Base-by-base conservation (phyloP, 2,113 vertebrate species). In the Synchiropus splendidus region DNA sequence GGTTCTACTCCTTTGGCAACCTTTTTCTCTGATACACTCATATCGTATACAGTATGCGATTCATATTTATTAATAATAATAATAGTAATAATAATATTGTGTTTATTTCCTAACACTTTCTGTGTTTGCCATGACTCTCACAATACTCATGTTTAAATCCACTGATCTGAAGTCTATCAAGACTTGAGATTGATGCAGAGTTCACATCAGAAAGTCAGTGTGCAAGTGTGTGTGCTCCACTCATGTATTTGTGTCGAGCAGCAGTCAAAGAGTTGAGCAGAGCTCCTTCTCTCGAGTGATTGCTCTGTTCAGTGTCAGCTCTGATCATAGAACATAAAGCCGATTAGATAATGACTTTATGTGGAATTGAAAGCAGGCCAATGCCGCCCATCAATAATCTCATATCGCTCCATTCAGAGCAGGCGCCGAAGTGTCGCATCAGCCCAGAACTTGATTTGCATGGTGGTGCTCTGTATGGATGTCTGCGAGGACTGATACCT, bases 171-270 rank as follows among this genome's bases (percentile, higher is more conserved):
- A 8, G 51, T 21, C 51, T 31, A 64, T 70, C 65, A 67, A 31
- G 31, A 34, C 21, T 68, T 51, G 70, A 64, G 43, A 64, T 75
- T 77, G 75, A 67, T 67, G 35, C 38, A 68, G 31, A 15, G 13
- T 45, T 16, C 51, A 59, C 61, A 41, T 39, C 31, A 40, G 38
- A 40, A 50, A 12, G 34, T 16, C 47, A 42, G 59, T 41, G 56
- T 54, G 54, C 53, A 46, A 21, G 31, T 33, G 55, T 38, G 27
- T 48, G 36, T 41, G 33, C 43, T 37, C 39, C 27, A n/a, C 15
- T 21, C 14, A 18, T 36, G 51, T 53, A 32, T 35, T 43, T 44
- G 38, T 34, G 38, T 44, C 52, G 38, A 46, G 10, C 33, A 48
- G 41, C 54, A 59, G 17, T 48, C 27, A 44, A 43, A 50, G 43